Conservation (phyloP, 1,140 invertebrate genomes). For the Olivierus martensii region DNA sequence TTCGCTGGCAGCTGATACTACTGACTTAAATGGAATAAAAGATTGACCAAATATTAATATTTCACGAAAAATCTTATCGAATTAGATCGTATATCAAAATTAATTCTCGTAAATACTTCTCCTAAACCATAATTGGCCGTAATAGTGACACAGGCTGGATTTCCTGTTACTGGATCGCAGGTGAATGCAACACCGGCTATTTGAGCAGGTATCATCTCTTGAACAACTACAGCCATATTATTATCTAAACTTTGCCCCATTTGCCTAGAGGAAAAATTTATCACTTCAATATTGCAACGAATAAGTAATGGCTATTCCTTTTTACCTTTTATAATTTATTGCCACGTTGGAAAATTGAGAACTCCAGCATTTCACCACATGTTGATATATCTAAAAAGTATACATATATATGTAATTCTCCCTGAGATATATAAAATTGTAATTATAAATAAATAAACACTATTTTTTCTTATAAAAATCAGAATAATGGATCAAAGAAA, state of each 20-base stretch:
- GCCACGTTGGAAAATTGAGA: conserved; percentile 58
- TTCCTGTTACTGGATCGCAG: conserved; percentile 50
- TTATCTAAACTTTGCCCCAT: conserved; percentile 46
- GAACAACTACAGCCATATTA: conserved; percentile 63
- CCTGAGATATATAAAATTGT: too few species aligned
- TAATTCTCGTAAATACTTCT: conserved; percentile 43
- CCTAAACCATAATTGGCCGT: conserved; percentile 66
- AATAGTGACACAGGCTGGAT: conserved; percentile 47
- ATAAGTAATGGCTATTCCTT: too few species aligned
- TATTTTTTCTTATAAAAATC: too few species aligned
- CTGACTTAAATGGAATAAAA: conserved; percentile 37
- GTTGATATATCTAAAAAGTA: conserved; percentile 35
- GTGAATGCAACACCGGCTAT: conserved; percentile 66
- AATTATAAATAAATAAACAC: too few species aligned
- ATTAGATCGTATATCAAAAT: conserved; percentile 8
- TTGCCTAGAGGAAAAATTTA: conserved; percentile 31
- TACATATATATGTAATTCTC: too few species aligned
- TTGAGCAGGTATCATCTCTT: conserved; percentile 52
- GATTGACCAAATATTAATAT: too few species aligned
- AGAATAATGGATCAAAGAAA: too few species aligned
- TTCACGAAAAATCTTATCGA: too few species aligned
- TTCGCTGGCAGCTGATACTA: conserved; percentile 55
- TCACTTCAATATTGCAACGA: too few species aligned
- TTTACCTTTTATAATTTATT: conserved; percentile 44
- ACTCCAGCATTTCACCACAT: conserved; percentile 55